Conservation (phyloP, 2,888 invertebrate species). For the Acronicta alni region DNA sequence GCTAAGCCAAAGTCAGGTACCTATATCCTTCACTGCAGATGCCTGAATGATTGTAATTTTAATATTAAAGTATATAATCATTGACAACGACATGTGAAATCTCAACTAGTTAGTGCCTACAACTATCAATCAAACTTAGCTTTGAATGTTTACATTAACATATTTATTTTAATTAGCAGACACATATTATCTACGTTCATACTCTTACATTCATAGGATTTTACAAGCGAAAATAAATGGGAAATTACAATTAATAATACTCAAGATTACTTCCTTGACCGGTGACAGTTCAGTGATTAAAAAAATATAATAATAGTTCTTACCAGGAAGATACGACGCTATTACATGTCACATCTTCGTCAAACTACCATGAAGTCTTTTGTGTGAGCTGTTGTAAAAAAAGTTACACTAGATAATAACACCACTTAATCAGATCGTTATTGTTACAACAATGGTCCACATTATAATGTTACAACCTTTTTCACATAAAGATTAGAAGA, state of each 20-base stretch:
- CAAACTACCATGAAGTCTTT: conserved; percentile 16
- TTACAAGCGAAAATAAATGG: background rate
- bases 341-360: conserved; percentile 24
- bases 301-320: conserved; percentile 14
- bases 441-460: conserved; percentile 1
- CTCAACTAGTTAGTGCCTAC: conserved; percentile 3
- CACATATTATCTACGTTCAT: too few relatives aligned
- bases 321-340: conserved; percentile 24
- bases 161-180: too few relatives aligned
- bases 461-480: too few relatives aligned
- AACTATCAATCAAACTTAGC: too few relatives aligned
- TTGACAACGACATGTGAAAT: conserved; percentile 5
- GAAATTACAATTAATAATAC: conserved; percentile 5
- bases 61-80: too few relatives aligned
- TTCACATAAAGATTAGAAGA: too few relatives aligned
- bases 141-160: too few relatives aligned
- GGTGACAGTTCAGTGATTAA: conserved; percentile 17
- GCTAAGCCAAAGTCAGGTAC: too few relatives aligned
- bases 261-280: conserved; percentile 37
- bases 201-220: too few relatives aligned
- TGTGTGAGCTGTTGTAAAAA: conserved; percentile 3
- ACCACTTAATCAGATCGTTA: background rate
- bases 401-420: background rate
- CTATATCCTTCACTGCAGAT: too few relatives aligned
- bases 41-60: too few relatives aligned